Evolutionary conservation across 64 coral and sea anemone species (phyloP), one percentile per base, ranked within the genome.

Genomic region (Orbicella faveolata): DNA sequence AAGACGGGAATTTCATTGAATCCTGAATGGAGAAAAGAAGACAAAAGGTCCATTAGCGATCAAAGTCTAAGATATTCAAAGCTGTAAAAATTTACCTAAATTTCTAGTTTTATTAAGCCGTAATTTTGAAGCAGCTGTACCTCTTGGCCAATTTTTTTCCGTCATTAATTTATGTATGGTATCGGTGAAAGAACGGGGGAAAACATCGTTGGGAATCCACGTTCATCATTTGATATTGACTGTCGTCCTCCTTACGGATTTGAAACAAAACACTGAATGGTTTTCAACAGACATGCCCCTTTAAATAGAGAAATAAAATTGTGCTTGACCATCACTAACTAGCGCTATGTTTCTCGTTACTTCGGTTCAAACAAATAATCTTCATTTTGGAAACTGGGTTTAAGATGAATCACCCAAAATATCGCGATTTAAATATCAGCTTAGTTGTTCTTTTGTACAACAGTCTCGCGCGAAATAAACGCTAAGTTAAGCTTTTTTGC

Each of bases 131-230:
- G 95, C 95, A 93, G 95, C 95, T 96, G 91, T 94, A 91, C 76
- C 79, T 54, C 83, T 90, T 64, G 35, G 81, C 57, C 74, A 55
- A 86, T 80, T 90, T 79, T 41, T 86, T 96, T 91, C 61, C 87
- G 84, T 91, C 95, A 96, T 96, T 96, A 94, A 96, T 96, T 87
- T 93, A 96, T 96, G 95, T 94, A 96, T 96, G 83, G 82, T 93
- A 88, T 94, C 90, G 92, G 61, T 61, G 72, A 92, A 78, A 23
- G 73, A 63, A 87, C 75, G 75, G 82, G 36, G 65, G 65, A 75
- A 89, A 81, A 74, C 92, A 80, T 77, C 68, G 90, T 89, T 88
- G 68, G 21, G 82, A 85, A 85, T 85, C 37, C 39, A 14, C 66
- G 53, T 70, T 85, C 23, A 69, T 85, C 63, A 53, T 72, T 85